Conservation (phyloP, 2,888 invertebrate genomes). For the Argyresthia goedartella region DNA sequence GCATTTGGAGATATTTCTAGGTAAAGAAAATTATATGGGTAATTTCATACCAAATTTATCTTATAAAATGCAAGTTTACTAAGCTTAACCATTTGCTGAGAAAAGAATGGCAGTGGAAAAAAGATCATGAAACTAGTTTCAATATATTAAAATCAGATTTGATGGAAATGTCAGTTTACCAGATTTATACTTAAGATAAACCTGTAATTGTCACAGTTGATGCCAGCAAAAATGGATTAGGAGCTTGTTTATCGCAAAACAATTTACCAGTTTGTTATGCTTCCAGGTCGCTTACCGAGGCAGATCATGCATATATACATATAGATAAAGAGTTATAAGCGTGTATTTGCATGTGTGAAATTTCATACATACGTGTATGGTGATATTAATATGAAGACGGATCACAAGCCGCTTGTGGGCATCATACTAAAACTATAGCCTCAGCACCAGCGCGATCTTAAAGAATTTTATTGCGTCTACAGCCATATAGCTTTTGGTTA, state of each 20-base stretch:
- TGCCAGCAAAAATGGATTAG: conserved; percentile 15
- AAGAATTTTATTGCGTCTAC: conserved; percentile 11
- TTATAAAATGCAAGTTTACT: conserved; percentile 13
- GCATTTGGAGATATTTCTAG: conserved; percentile 16
- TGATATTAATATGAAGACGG: conserved; percentile 4
- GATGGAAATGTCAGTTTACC: conserved; percentile 11
- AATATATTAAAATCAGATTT: conserved; percentile 1
- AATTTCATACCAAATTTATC: conserved; percentile 17
- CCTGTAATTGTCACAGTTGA: conserved; percentile 11
- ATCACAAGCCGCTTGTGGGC: conserved; percentile 9
- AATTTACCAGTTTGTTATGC: conserved; percentile 15
- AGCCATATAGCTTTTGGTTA: conserved; percentile 1
- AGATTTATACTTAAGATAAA: conserved; percentile 13
- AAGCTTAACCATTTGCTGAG: conserved; percentile 13
- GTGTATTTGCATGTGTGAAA: conserved; percentile 6
- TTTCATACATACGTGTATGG: conserved; percentile 6
- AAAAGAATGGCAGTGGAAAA: background rate
- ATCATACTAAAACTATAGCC: conserved; percentile 10
- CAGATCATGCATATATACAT: background rate
- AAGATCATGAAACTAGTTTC: background rate
- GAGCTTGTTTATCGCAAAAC: conserved; percentile 15
- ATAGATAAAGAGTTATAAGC: conserved; percentile 7
- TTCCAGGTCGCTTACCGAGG: conserved; percentile 11
- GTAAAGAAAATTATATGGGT: conserved; percentile 16
- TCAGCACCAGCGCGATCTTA: conserved; percentile 9